Conservation (phyloP, 2,888 invertebrate genomes). For the Acleris laterana region DNA sequence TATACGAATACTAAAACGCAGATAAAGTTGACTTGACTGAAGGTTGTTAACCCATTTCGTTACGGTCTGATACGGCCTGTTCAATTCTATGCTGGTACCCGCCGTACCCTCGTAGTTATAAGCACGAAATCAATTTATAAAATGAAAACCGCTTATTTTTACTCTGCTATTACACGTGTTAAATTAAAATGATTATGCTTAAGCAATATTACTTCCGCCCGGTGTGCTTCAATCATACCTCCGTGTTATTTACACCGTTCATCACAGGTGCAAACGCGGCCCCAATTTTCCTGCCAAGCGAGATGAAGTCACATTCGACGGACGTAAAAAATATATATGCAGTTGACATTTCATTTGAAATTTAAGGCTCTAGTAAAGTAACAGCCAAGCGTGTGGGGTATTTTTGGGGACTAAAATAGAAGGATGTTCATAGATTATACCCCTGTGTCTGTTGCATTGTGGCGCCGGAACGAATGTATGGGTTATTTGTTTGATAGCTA, state of each 20-base stretch:
- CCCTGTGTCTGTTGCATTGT: too few relatives aligned
- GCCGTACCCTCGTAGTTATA: conserved; percentile 37
- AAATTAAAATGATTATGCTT: conserved; percentile 23
- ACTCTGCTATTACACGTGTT: conserved; percentile 7
- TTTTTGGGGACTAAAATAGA: too few relatives aligned
- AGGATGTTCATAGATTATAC: too few relatives aligned
- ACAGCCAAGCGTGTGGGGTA: too few relatives aligned
- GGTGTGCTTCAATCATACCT: conserved; percentile 23
- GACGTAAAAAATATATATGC: too few relatives aligned
- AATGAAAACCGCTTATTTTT: conserved; percentile 3
- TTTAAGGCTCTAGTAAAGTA: too few relatives aligned
- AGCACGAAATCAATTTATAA: conserved; percentile 28
- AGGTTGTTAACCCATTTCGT: conserved; percentile 79
- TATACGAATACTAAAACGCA: conserved; percentile 7
- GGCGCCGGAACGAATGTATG: too few relatives aligned
- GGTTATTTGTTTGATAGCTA: too few relatives aligned
- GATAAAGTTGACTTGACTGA: conserved; percentile 42
- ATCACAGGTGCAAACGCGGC: too few relatives aligned
- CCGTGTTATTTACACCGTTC: not conserved
- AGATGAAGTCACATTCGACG: too few relatives aligned
- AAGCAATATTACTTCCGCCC: conserved; percentile 20
- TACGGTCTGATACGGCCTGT: conserved; percentile 75
- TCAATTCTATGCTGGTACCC: conserved; percentile 60
- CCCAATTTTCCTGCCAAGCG: too few relatives aligned
- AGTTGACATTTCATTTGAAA: too few relatives aligned